Percentiles rank a stretch among this genome's conserved stretches.
These are phyloP conservation scores for Labeo calbasu DNA, from an alignment of 2,797 vertebrate genomes.

Conservation along the genomic window DNA sequence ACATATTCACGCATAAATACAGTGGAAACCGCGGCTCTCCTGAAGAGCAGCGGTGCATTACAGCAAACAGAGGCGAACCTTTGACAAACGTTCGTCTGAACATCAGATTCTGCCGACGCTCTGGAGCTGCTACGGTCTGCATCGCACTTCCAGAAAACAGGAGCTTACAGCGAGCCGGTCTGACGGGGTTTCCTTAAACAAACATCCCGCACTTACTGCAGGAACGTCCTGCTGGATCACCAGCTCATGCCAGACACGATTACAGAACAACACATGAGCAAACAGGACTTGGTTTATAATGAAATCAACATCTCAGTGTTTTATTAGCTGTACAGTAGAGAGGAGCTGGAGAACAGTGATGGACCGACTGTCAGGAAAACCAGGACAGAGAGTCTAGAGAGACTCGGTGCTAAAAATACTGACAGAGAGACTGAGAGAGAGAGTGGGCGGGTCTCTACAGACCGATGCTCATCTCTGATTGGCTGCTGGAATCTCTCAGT, in stretches of 20 bases:
- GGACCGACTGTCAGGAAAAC: background rate
- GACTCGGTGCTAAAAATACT: background rate
- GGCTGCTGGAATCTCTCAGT: too few relatives aligned
- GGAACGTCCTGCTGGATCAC: background rate
- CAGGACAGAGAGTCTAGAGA: slow-evolving; percentile 1
- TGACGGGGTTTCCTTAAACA: background rate
- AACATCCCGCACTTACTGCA: background rate
- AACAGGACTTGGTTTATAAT: background rate
- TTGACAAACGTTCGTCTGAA: background rate
- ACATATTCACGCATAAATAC: background rate
- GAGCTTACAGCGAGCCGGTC: background rate
- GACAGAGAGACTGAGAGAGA: background rate
- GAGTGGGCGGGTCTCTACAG: background rate
- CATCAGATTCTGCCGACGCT: background rate
- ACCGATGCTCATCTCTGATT: background rate
- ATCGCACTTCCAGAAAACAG: background rate
- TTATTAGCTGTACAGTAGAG: background rate
- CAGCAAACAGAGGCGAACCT: background rate
- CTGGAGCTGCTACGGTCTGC: background rate
- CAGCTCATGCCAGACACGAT: background rate
- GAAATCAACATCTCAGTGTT: background rate
- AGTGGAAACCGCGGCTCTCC: background rate
- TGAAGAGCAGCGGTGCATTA: background rate
- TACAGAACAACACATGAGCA: background rate
- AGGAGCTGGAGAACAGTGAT: background rate